These are phyloP conservation scores for Micoletzkya japonica DNA, from an alignment of 2,888 invertebrate species.

Conservation along the genomic window DNA sequence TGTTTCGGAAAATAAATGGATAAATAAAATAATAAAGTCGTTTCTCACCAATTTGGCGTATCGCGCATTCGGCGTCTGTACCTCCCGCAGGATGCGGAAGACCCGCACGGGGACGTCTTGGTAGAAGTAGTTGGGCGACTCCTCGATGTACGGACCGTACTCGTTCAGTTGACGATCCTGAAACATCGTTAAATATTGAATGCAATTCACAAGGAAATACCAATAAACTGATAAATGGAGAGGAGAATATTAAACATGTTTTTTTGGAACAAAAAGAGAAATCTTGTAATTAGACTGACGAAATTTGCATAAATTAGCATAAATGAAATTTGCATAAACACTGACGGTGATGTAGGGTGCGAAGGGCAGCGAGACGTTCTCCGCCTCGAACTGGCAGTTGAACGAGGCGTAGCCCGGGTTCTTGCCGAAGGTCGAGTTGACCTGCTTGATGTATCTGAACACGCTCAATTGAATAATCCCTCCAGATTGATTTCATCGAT, in stretches of 20 bases:
- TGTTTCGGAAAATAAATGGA: background rate
- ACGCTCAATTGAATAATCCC: background rate
- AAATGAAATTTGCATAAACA: no score
- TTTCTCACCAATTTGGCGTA: constrained; percentile 19
- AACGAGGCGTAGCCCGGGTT: constrained; percentile 5
- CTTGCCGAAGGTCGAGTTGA: constrained; percentile 17
- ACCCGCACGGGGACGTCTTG: constrained; percentile 15
- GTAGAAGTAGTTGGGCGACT: constrained; percentile 4
- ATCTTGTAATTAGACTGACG: no score
- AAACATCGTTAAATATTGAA: constrained; percentile 41
- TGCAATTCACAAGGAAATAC: no score
- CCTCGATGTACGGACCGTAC: constrained; percentile 17
- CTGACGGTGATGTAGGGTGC: constrained; percentile 14
- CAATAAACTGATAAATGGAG: constrained; percentile 29
- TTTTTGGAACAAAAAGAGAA: background rate
- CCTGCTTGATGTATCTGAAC: constrained; percentile 22
- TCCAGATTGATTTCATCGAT: background rate
- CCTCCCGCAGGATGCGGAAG: constrained; percentile 1
- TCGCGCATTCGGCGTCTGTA: background rate
- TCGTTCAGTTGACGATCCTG: constrained; percentile 12
- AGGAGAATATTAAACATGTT: background rate
- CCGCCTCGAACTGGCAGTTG: constrained; percentile 15
- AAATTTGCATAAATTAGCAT: no score
- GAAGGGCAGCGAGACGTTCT: constrained; percentile 15
- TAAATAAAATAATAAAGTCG: background rate